phyloP scores from a whole-genome alignment of 1,140 invertebrate species.

The Drosophila saltans region DNA sequence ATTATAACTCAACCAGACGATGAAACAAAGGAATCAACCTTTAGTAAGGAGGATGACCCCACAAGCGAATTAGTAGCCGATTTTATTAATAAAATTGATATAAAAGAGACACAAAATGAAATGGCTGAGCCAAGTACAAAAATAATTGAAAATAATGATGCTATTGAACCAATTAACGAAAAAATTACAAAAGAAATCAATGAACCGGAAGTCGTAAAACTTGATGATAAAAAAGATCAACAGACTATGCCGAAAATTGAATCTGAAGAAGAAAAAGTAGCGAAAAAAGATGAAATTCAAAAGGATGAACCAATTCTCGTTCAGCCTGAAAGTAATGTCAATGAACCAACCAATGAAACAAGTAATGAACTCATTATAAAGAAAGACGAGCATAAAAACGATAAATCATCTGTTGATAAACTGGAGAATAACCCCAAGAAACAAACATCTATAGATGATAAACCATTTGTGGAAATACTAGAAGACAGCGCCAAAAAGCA shows the following conservation, averaged over 20 bases:
- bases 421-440: not conserved
- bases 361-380: slow-evolving; percentile 2
- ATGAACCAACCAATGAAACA: not conserved
- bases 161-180: not conserved
- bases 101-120: not conserved
- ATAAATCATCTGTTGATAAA: not conserved
- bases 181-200: not conserved
- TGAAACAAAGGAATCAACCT: not conserved
- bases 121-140: not conserved
- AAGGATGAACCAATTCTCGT: not conserved
- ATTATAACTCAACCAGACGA: not conserved
- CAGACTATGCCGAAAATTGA: not conserved
- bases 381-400: not conserved
- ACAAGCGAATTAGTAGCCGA: not conserved
- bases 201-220: not conserved
- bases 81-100: not conserved
- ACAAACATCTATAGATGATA: not conserved
- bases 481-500: not conserved
- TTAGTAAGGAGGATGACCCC: not conserved
- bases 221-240: not conserved
- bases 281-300: not conserved
- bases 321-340: not conserved
- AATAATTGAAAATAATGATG: not conserved
- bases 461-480: not conserved
- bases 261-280: not conserved